These are phyloP conservation scores for Thamnaconus septentrionalis DNA, from an alignment of 2,113 vertebrate genomes.

Conservation along the genomic window DNA sequence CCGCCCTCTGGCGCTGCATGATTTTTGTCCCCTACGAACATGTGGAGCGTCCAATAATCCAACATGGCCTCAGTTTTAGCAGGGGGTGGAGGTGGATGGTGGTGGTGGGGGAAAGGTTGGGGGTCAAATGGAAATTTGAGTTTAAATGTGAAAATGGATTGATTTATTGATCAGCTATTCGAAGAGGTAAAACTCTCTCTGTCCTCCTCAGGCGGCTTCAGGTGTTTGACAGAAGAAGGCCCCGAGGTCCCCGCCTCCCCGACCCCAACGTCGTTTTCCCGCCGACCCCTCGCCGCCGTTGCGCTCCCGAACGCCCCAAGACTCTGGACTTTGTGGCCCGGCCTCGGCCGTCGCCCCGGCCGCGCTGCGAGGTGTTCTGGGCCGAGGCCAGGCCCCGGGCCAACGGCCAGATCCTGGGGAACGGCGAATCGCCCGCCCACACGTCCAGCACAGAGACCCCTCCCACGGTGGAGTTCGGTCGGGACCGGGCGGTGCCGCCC, in stretches of 20 bases:
- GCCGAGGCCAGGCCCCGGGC: conserved; percentile 72
- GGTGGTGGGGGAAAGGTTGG: no score
- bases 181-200: neutral
- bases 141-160: no score
- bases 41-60: no score
- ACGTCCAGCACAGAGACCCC: conserved; percentile 95
- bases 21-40: no score
- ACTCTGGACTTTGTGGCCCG: conserved; percentile 92
- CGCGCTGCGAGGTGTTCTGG: conserved; percentile 86
- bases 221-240: conserved; percentile 80
- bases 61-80: no score
- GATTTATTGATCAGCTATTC: no score
- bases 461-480: conserved; percentile 88
- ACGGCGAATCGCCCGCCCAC: conserved; percentile 87
- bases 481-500: conserved; percentile 82
- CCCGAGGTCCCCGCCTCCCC: conserved; percentile 89
- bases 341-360: conserved; percentile 88
- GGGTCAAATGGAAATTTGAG: no score
- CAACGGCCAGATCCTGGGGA: conserved; percentile 58
- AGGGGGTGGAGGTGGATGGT: no score
- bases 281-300: conserved; percentile 89
- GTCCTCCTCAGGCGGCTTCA: conserved; percentile 36
- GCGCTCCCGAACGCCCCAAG: conserved; percentile 92
- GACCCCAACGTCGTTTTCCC: conserved; percentile 92
- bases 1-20: no score